Conservation (phyloP, 2,113 vertebrate species). For the Agapornis roseicollis region DNA sequence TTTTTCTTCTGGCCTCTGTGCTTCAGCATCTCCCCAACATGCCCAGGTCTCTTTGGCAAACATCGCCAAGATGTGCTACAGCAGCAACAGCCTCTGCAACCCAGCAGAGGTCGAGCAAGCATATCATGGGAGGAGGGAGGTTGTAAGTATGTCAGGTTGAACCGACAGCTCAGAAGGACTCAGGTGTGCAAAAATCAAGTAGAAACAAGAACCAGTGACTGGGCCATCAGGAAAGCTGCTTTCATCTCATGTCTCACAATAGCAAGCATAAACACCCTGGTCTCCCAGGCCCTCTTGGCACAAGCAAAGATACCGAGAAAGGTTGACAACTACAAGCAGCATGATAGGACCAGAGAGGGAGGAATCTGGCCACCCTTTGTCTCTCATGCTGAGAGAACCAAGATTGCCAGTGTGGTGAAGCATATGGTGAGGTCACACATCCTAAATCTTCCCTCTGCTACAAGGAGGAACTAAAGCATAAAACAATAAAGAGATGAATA, state of each 20-base stretch:
- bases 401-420: too few relatives aligned
- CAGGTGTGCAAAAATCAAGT: neutral
- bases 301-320: neutral
- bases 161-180: neutral
- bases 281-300: neutral
- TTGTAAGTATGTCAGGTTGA: fast-evolving
- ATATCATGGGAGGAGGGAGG: fast-evolving
- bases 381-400: neutral
- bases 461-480: neutral
- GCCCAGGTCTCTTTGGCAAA: fast-evolving
- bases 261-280: neutral
- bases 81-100: neutral
- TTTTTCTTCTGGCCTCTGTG: neutral
- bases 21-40: neutral
- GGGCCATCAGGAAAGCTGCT: neutral
- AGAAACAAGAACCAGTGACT: neutral
- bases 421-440: neutral
- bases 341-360: neutral
- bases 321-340: neutral
- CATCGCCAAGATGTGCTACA: neutral
- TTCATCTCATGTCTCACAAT: neutral
- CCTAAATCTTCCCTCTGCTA: neutral
- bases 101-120: fast-evolving
- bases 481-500: neutral
- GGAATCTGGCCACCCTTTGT: neutral